Conservation (phyloP, 2,888 invertebrate genomes). For the Psylliodes chrysocephalus region DNA sequence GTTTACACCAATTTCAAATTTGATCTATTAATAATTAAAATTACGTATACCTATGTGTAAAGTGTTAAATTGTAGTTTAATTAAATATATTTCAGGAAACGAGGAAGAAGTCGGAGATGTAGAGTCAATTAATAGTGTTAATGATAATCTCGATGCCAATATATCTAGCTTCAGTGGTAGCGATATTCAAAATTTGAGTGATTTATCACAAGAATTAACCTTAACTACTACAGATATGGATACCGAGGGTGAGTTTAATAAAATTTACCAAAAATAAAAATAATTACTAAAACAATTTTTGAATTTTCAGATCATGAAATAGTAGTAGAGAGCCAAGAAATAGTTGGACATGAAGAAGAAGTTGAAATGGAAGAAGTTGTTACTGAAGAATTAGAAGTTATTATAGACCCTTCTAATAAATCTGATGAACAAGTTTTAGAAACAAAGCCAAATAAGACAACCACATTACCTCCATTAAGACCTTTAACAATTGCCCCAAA, state of each 20-base stretch:
- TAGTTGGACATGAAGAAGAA: constrained; percentile 55
- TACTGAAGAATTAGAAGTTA: constrained; percentile 58
- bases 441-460: constrained; percentile 48
- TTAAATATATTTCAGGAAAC: constrained; percentile 47
- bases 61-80: constrained; percentile 13
- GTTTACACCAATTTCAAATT: constrained; percentile 11
- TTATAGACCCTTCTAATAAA: constrained; percentile 52
- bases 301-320: constrained; percentile 48
- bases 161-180: constrained; percentile 52
- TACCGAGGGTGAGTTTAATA: constrained; percentile 51
- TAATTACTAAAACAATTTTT: neutral
- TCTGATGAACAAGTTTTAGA: constrained; percentile 56
- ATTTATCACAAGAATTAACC: constrained; percentile 58
- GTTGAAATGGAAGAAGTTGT: constrained; percentile 57
- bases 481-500: constrained; percentile 59
- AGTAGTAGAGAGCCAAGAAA: constrained; percentile 50
- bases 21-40: neutral
- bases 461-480: constrained; percentile 56
- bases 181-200: constrained; percentile 58
- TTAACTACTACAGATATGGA: constrained; percentile 55
- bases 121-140: constrained; percentile 54
- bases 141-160: constrained; percentile 48
- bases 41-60: neutral
- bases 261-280: neutral
- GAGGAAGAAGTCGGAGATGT: constrained; percentile 54